A percentile compares a stretch with the other conserved stretches of the same genome.
phyloP scores from a whole-genome alignment of 2,888 invertebrate species.

The Aspidiotus rigidus region DNA sequence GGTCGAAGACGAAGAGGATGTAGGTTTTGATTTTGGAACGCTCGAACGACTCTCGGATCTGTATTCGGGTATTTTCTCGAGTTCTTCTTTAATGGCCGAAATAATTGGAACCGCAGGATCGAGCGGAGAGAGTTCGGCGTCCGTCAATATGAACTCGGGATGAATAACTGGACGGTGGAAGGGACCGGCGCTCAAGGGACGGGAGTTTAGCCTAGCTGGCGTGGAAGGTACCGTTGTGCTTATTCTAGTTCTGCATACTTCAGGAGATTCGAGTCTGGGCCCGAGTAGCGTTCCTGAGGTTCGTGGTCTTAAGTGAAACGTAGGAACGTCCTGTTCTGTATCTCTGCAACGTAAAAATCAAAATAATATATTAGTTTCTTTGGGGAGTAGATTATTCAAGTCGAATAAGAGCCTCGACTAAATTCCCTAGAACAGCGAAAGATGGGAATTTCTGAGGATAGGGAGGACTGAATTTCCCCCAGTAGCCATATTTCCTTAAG shows the following conservation, averaged over 20 bases:
- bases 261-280: not conserved
- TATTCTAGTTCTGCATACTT: conserved; percentile 14
- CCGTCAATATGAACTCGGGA: conserved; percentile 50
- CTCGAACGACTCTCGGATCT: not conserved
- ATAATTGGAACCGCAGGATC: conserved; percentile 76
- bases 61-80: conserved; percentile 40
- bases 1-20: not conserved
- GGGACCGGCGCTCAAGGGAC: conserved; percentile 59
- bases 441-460: too few species aligned
- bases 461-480: too few species aligned
- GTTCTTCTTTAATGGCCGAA: conserved; percentile 70
- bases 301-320: conserved; percentile 10
- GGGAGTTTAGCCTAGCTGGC: conserved; percentile 37
- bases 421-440: too few species aligned
- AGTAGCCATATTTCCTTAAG: too few species aligned
- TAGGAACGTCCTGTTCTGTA: conserved; percentile 10
- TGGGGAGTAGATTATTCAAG: too few species aligned
- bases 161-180: conserved; percentile 50
- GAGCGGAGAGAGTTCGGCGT: conserved; percentile 51
- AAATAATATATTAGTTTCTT: too few species aligned
- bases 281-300: not conserved
- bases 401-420: too few species aligned
- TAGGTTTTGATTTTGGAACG: not conserved
- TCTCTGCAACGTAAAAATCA: conserved; percentile 3
- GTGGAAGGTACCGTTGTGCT: conserved; percentile 17